Evolutionary conservation across 2,888 invertebrate species (phyloP), one percentile per base, ranked within the genome.

Genomic region (Nomada fabriciana): DNA sequence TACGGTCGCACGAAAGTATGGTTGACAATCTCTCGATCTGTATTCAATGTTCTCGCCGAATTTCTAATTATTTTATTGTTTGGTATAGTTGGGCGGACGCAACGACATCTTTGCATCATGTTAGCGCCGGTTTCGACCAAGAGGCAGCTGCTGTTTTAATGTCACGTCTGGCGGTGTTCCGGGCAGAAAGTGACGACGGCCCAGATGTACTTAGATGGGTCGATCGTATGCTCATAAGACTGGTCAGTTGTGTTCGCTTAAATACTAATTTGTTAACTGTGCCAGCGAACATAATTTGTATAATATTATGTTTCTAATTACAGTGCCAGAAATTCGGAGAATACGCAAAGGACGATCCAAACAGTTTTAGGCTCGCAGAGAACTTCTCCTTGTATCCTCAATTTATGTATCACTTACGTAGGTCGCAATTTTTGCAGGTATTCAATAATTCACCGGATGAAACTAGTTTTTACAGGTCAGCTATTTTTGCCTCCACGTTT

Each of bases 391-490:
- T 99, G 78, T 99, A 99, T 95, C 99, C 99, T 60, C 99, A 99
- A 94, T 99, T 99, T 94, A 99, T 99, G 99, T 99, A 99, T 94
- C 99, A 99, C 93, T 95, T 99, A 91, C 96, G 99, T 60, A 96
- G 99, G 88, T 99, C 99, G 42, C 99, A 99, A 94, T 99, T 99
- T 95, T 95, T 99, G 86, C 99, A 99, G 95, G 99, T 99, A 63
- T 99, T 99, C 95, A 99, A 99, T 95, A 99, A 99, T 95, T 99
- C 99, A 57, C 99, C 99, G 0, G 99, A 99, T 94, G 99, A 99
- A 95, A 99, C 99, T 18, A 98, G 99, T 29, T 99, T 98, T 95
- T 99, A 99, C 94, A 97, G 98, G 97, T 97, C 90, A 86, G 73
- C 50, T 23, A 15, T 53, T 53, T 63, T 25, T 57, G 36, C 23